Evolutionary conservation across 2,797 vertebrate genomes (phyloP), one percentile per base, ranked within the genome.

Genomic region (Pangasius macronema): DNA sequence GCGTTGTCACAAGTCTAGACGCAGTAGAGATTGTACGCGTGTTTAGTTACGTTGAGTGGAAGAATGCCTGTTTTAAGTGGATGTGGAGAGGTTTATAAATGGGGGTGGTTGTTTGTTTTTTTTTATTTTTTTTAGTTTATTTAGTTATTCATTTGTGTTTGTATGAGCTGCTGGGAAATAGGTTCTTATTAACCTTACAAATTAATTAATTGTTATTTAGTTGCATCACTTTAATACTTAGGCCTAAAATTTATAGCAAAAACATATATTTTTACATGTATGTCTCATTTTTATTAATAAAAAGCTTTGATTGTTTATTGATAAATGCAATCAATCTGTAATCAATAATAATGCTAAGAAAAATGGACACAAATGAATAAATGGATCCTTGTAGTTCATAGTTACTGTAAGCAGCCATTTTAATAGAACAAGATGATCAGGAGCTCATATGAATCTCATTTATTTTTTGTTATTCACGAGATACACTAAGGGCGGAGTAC

Each of bases 381-480:
- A 30, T 55, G 18, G 51, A 57, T 59, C 33, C 8, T 61, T 80
- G 27, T 24, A 20, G 5, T 22, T 80, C 5, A 24, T 57, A 80
- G 33, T 24, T 80, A 27, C 53, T 27, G 36, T 42, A 16, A 61
- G 1, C 2, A 24, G 8, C 11, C 36, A 51, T 51, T 76, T 75
- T 49, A 75, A 77, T 33, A 77, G 9, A 79, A 75, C 0, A 3
- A 11, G 6, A 11, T 24, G 2, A 75, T 49, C 42, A 75, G 11
- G 39, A 73, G 3, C 14, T 7, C 27, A 76, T 76, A 63, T 42
- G 7, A n/a, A 61, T 14, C 18, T 81, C 70, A 85, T 88, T 90
- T n/a, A n/a, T n/a, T n/a, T n/a, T n/a, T n/a, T n/a, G n/a, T n/a
- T n/a, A n/a, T n/a, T n/a, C n/a, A n/a, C n/a, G n/a, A n/a, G n/a